Conservation (phyloP, 2,113 vertebrate species). For the Apus apus region DNA sequence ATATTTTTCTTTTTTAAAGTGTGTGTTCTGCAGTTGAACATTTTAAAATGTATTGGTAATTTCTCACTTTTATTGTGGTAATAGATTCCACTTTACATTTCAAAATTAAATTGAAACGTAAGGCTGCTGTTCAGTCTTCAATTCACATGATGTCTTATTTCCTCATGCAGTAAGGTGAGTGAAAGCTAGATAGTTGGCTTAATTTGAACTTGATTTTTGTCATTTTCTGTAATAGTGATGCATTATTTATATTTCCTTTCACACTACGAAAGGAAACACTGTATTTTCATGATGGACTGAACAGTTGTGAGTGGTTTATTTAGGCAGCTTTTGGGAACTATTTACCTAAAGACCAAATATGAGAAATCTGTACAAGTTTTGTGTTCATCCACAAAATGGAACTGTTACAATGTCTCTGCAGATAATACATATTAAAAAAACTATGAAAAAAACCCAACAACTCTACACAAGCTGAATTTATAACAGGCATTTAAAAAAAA, state of each 20-base stretch:
- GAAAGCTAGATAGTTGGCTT: slow-evolving; percentile 42
- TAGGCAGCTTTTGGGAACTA: slow-evolving; percentile 78
- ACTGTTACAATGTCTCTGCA: slow-evolving; percentile 75
- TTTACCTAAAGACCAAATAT: slow-evolving; percentile 83
- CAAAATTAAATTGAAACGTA: background rate
- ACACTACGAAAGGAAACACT: slow-evolving; percentile 55
- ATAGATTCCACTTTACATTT: slow-evolving; percentile 62
- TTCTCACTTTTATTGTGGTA: slow-evolving; percentile 52
- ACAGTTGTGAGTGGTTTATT: slow-evolving; percentile 79
- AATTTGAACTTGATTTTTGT: slow-evolving; percentile 43
- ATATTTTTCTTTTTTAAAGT: background rate
- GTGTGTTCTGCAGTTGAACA: slow-evolving; percentile 58
- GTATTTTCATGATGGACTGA: slow-evolving; percentile 78
- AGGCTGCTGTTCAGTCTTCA: slow-evolving; percentile 62
- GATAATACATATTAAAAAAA: slow-evolving; percentile 74
- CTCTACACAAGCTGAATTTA: slow-evolving; percentile 75
- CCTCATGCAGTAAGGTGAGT: slow-evolving; percentile 47
- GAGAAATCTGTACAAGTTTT: slow-evolving; percentile 77
- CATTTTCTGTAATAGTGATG: slow-evolving; percentile 71
- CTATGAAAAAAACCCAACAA: slow-evolving; percentile 50
- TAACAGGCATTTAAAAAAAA: slow-evolving; percentile 68
- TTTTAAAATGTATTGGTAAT: slow-evolving; percentile 33
- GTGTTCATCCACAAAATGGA: slow-evolving; percentile 72
- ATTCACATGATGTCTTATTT: slow-evolving; percentile 54
- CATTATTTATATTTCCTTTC: slow-evolving; percentile 83